phyloP scores from a whole-genome alignment of 2,888 invertebrate genomes.

The Cheilosia urbana region DNA sequence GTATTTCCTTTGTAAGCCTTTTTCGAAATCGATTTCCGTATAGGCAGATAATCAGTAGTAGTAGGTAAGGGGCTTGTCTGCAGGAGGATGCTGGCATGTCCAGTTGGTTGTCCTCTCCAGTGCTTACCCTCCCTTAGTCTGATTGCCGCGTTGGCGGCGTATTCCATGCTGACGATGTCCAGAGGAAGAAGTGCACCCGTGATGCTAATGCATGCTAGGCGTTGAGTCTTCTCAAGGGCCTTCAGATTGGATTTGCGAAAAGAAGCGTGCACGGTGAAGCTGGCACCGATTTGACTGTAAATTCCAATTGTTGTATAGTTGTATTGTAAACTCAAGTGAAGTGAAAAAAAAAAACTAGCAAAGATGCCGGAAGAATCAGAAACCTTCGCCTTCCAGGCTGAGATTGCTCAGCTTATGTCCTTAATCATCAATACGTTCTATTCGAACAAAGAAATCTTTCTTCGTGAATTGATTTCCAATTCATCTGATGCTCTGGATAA shows the following conservation, averaged over 20 bases:
- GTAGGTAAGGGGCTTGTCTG: no score
- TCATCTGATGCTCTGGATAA: slow-evolving; percentile 95
- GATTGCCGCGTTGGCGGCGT: no score
- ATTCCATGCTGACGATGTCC: no score
- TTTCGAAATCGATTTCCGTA: no score
- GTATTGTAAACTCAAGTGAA: not conserved
- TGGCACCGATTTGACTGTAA: slow-evolving; percentile 57
- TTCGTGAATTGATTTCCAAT: slow-evolving; percentile 98
- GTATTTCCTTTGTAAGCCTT: no score
- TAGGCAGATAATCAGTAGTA: no score
- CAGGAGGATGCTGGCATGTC: no score
- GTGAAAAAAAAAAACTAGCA: slow-evolving; percentile 34
- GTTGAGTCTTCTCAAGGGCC: no score
- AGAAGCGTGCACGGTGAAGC: slow-evolving; percentile 53
- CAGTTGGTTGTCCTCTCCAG: no score
- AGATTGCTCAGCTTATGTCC: slow-evolving; percentile 99
- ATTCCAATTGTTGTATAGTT: slow-evolving; percentile 57
- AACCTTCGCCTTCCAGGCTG: slow-evolving; percentile 99
- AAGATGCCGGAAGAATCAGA: slow-evolving; percentile 94
- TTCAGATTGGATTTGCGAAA: slow-evolving; percentile 71
- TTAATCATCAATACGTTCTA: slow-evolving; percentile 99
- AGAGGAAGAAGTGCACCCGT: no score
- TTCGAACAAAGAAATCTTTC: slow-evolving; percentile 99
- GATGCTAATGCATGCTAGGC: no score
- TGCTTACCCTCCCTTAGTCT: no score